These are phyloP conservation scores for Gandaritis pyraliata DNA, from an alignment of 2,888 invertebrate species.

Conservation along the genomic window DNA sequence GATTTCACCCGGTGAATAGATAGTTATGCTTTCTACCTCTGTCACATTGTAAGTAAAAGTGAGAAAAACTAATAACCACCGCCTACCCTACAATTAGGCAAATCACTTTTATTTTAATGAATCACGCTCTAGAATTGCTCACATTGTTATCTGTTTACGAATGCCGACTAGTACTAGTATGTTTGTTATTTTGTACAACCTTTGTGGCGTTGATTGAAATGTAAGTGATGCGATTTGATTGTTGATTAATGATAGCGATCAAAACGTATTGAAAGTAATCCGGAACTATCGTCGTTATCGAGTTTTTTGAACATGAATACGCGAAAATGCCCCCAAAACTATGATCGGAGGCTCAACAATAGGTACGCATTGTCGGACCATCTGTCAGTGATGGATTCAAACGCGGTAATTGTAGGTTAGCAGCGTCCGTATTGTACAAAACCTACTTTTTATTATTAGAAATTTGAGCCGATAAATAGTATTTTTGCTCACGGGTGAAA, in stretches of 20 bases:
- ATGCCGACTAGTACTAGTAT: constrained; percentile 10
- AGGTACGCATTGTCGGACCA: constrained; percentile 72
- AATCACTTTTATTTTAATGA: constrained; percentile 28
- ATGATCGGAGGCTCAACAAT: constrained; percentile 61
- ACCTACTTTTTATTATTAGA: constrained; percentile 63
- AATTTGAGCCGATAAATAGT: constrained; percentile 62
- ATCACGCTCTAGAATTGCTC: constrained; percentile 23
- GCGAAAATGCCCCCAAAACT: constrained; percentile 73
- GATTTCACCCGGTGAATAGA: constrained; percentile 66
- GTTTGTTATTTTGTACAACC: constrained; percentile 18
- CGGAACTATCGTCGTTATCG: constrained; percentile 59
- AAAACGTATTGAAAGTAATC: constrained; percentile 40
- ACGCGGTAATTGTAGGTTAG: constrained; percentile 70
- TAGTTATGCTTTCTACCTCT: constrained; percentile 65
- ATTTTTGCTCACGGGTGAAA: constrained; percentile 63
- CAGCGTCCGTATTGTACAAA: constrained; percentile 63
- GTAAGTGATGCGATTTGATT: constrained; percentile 14
- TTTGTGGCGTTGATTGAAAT: constrained; percentile 22
- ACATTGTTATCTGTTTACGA: constrained; percentile 24
- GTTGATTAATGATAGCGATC: constrained; percentile 42
- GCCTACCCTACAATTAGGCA: constrained; percentile 26
- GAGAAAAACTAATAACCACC: constrained; percentile 33
- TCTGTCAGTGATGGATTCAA: constrained; percentile 77
- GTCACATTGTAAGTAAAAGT: constrained; percentile 39
- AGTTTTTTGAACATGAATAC: constrained; percentile 61